Percentiles rank a stretch among this genome's conserved stretches.
These are phyloP conservation scores for Apamea monoglypha DNA, from an alignment of 2,888 invertebrate species.

Conservation along the genomic window DNA sequence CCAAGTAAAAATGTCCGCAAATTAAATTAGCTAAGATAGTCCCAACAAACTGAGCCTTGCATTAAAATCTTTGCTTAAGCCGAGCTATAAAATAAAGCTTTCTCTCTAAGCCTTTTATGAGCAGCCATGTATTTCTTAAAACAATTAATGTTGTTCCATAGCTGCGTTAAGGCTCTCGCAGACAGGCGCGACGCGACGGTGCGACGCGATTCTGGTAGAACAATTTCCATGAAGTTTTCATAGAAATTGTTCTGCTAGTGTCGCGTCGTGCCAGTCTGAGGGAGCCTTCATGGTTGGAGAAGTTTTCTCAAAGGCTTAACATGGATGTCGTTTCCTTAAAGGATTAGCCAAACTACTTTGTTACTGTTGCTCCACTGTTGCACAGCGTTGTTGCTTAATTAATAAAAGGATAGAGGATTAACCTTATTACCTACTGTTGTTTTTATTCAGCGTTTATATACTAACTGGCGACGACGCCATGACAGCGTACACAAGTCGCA, in stretches of 20 bases:
- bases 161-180: conserved; percentile 39
- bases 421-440: neutral
- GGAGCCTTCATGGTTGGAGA: conserved; percentile 61
- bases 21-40: conserved; percentile 50
- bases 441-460: conserved; percentile 2
- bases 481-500: neutral
- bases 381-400: conserved; percentile 53
- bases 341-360: conserved; percentile 73
- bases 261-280: neutral
- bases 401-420: conserved; percentile 49
- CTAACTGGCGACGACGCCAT: neutral
- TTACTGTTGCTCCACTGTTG: conserved; percentile 63
- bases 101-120: conserved; percentile 68
- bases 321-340: conserved; percentile 68
- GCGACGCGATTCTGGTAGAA: neutral
- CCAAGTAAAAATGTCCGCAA: conserved; percentile 14
- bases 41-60: conserved; percentile 31
- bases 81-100: conserved; percentile 54
- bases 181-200: neutral
- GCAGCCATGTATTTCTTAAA: conserved; percentile 74
- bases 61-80: conserved; percentile 55
- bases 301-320: conserved; percentile 75
- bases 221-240: neutral
- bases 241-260: neutral
- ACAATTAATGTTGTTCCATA: conserved; percentile 73